These are phyloP conservation scores for Chouioia cunea DNA, from an alignment of 2,888 invertebrate genomes.

Conservation along the genomic window DNA sequence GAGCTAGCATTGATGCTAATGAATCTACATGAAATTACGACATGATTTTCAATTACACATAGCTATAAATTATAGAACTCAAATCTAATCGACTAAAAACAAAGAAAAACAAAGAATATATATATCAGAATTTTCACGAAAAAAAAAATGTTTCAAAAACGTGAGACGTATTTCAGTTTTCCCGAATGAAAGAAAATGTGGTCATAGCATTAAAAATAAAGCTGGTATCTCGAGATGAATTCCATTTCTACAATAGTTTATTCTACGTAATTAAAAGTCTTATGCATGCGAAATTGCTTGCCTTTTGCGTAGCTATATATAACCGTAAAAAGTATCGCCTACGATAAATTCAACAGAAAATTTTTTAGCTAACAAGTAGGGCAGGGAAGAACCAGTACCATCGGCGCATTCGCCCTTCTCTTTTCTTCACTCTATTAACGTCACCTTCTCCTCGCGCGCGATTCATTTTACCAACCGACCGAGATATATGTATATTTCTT, in stretches of 20 bases:
- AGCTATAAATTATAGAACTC: too few relatives aligned
- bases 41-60: conserved; percentile 8
- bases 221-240: too few relatives aligned
- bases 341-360: conserved; percentile 8
- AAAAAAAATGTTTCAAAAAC: too few relatives aligned
- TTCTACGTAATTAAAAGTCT: too few relatives aligned
- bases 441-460: not conserved
- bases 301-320: not conserved
- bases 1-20: conserved; percentile 19
- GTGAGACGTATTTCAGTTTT: too few relatives aligned
- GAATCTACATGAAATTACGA: conserved; percentile 1
- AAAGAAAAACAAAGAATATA: not conserved
- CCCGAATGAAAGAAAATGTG: too few relatives aligned
- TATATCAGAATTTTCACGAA: too few relatives aligned
- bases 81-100: too few relatives aligned
- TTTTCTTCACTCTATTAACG: conserved; percentile 21
- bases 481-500: too few relatives aligned
- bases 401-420: conserved; percentile 11
- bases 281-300: not conserved
- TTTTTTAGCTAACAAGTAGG: conserved; percentile 20
- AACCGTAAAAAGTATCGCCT: not conserved
- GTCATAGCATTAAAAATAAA: too few relatives aligned
- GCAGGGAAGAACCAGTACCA: not conserved
- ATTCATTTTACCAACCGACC: conserved; percentile 4
- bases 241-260: too few relatives aligned